Base-by-base conservation (phyloP, 1,140 invertebrate species). In the Paraescarpia echinospica region DNA sequence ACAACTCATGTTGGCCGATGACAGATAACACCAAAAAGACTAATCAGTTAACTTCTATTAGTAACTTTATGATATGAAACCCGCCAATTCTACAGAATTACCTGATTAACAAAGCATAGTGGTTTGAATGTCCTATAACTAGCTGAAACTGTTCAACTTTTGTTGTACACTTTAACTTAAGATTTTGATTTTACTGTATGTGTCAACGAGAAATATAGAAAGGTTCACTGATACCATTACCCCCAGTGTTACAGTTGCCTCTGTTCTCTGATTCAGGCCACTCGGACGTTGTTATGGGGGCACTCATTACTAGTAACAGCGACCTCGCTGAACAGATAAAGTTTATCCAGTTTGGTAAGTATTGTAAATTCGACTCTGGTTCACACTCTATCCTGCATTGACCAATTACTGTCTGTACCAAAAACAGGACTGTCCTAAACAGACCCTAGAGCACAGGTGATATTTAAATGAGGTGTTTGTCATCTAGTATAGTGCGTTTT, bases 221-320 rank as follows among this genome's bases (percentile, higher is more conserved):
- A 4, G 59, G 2, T 31, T 8, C 18, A 77, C 18, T 8, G 12
- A 77, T 77, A 18, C 22, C 27, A 31, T 77, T 27, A 77, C 59
- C 12, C 4, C 27, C 59, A 77, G 59, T 77, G 8, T 77, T 77
- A 77, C 59, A 77, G 59, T 77, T 77, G 59, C 27, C 59, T 77
- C 27, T 27, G 9, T 12, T 77, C 59, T 77, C 22, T 77, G 4
- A 6, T 77, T 2, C 59, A 77, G 96, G 99, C 0, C 99, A 99
- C 96, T 98, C 98, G 1, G 99, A 99, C 96, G 98, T 99, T 89
- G 97, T 99, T 1, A 99, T 99, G 99, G 99, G 99, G 14, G 94
- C 94, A 51, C 97, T 98, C 12, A 97, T 98, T 35, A 97, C 97
- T 5, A 98, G 97, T 93, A 97, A 97, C 94, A 97, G 98, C 92